A percentile compares a stretch with the other conserved stretches of the same genome.
These are phyloP conservation scores for Caranx melampygus DNA, from an alignment of 2,113 vertebrate species.

Conservation along the genomic window DNA sequence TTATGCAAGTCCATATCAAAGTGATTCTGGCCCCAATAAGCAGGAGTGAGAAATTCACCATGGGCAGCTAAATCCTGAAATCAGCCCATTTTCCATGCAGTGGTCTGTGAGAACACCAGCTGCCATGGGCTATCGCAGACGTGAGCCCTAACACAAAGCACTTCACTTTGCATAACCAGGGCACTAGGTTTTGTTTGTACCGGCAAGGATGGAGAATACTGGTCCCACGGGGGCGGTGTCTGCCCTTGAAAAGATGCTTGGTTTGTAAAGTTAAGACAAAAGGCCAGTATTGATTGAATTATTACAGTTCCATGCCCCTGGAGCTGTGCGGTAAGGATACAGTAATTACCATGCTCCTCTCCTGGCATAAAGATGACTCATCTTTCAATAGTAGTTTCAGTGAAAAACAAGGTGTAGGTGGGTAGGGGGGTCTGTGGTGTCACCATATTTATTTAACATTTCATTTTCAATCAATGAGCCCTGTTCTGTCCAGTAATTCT, in stretches of 20 bases:
- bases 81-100: slow-evolving; percentile 83
- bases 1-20: slow-evolving; percentile 65
- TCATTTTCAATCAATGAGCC: slow-evolving; percentile 57
- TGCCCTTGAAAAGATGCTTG: slow-evolving; percentile 62
- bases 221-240: slow-evolving; percentile 9
- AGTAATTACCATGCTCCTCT: slow-evolving; percentile 50
- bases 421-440: slow-evolving; percentile 2
- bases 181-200: slow-evolving; percentile 53
- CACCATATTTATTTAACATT: slow-evolving; percentile 54
- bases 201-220: not conserved
- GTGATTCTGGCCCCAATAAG: slow-evolving; percentile 67
- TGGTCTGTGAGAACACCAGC: slow-evolving; percentile 84
- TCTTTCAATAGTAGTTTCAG: slow-evolving; percentile 31
- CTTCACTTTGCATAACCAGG: slow-evolving; percentile 59
- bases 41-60: slow-evolving; percentile 74
- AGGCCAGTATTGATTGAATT: slow-evolving; percentile 63
- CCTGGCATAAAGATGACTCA: slow-evolving; percentile 55
- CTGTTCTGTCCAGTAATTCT: slow-evolving; percentile 19
- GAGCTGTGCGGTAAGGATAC: slow-evolving; percentile 40
- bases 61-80: slow-evolving; percentile 81
- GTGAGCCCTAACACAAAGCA: slow-evolving; percentile 74
- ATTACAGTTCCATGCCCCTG: slow-evolving; percentile 28
- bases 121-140: slow-evolving; percentile 75
- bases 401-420: slow-evolving; percentile 17
- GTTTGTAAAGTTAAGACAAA: slow-evolving; percentile 70